Conservation (phyloP, 2,797 vertebrate genomes). For the Sebastes cheni region DNA sequence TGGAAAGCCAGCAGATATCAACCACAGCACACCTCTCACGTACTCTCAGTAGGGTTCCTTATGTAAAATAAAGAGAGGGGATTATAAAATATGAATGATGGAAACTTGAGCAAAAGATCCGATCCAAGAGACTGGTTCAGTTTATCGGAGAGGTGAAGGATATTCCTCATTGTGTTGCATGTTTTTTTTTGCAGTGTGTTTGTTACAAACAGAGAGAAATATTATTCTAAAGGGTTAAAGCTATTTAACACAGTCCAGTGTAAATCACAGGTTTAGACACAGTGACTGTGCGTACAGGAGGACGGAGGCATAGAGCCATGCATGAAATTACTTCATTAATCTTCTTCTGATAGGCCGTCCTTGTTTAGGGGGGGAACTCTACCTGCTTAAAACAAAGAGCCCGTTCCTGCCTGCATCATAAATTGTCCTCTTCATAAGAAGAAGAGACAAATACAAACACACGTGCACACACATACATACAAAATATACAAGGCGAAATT, state of each 20-base stretch:
- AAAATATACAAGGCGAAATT: conserved; percentile 37
- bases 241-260: conserved; percentile 78
- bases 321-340: conserved; percentile 91
- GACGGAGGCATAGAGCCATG: conserved; percentile 83
- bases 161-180: conserved; percentile 15
- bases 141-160: conserved; percentile 7
- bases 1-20: conserved; percentile 37
- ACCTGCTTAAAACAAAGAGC: conserved; percentile 85
- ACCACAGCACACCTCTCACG: conserved; percentile 35
- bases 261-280: conserved; percentile 84
- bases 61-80: conserved; percentile 26
- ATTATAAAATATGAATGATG: conserved; percentile 41
- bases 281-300: conserved; percentile 73
- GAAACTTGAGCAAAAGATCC: conserved; percentile 26
- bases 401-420: conserved; percentile 67
- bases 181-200: neutral
- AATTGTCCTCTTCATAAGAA: conserved; percentile 78
- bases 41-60: conserved; percentile 26
- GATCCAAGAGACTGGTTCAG: neutral
- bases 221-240: conserved; percentile 80
- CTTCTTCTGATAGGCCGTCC: conserved; percentile 82
- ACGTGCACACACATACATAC: conserved; percentile 32
- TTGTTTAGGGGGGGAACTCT: conserved; percentile 81
- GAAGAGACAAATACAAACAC: conserved; percentile 67
- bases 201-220: conserved; percentile 72